A percentile compares a stretch with the other conserved stretches of the same genome.
These are phyloP conservation scores for Nothobranchius kuhntae DNA, from an alignment of 2,113 vertebrate species.

Conservation along the genomic window DNA sequence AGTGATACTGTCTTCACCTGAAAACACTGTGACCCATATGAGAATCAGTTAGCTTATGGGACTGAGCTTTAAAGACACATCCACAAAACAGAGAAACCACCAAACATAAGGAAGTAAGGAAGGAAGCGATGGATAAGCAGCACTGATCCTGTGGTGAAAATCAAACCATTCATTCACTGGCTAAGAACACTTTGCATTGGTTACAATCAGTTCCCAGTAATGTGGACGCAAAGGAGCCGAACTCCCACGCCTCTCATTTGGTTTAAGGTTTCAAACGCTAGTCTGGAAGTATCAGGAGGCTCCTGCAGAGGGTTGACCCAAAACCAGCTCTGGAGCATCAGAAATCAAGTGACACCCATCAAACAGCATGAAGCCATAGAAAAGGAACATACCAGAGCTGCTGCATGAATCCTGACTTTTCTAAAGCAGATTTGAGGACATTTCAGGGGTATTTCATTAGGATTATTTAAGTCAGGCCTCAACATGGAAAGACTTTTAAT, in stretches of 20 bases:
- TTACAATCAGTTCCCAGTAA: conserved; percentile 41
- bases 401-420: no score
- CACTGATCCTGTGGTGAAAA: conserved; percentile 7
- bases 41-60: conserved; percentile 56
- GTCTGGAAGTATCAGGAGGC: conserved; percentile 21
- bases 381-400: not conserved
- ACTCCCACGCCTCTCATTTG: conserved; percentile 34
- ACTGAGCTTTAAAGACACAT: conserved; percentile 51
- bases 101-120: no score
- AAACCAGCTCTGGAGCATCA: not conserved
- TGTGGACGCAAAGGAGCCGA: conserved; percentile 29
- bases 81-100: not conserved
- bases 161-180: conserved; percentile 45
- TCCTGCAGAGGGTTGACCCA: conserved; percentile 40
- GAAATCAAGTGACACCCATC: not conserved
- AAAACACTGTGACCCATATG: conserved; percentile 40
- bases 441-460: not conserved
- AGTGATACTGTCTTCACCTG: conserved; percentile 59
- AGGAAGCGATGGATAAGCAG: not conserved
- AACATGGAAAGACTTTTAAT: conserved; percentile 2
- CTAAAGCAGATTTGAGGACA: not conserved
- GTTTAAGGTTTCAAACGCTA: conserved; percentile 36
- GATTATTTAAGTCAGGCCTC: conserved; percentile 3
- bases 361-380: not conserved
- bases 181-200: conserved; percentile 73